Evolutionary conservation across 1,140 invertebrate species (phyloP).

Genomic region (Philopotamus ludificatus): DNA sequence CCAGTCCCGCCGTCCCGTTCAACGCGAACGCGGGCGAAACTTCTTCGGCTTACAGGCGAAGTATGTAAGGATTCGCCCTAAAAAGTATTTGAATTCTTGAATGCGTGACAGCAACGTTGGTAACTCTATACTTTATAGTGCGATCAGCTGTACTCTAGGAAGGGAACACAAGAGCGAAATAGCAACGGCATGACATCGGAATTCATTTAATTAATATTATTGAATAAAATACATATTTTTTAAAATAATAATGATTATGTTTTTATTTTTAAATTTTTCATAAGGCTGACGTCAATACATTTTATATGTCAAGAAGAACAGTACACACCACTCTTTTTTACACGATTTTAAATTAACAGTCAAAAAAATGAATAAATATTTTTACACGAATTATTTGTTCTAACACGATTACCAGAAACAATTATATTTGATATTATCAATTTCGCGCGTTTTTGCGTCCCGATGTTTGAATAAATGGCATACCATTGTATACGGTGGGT

Average conservation of each 20-base stretch:
- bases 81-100: conserved; percentile 40
- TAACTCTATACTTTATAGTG: conserved; percentile 30
- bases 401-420: too few species aligned
- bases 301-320: too few species aligned
- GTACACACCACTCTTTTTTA: too few species aligned
- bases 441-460: too few species aligned
- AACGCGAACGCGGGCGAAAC: conserved; percentile 23
- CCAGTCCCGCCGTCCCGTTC: neutral
- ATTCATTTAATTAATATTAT: too few species aligned
- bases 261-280: neutral
- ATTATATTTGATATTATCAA: too few species aligned
- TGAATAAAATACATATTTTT: neutral
- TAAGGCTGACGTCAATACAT: too few species aligned
- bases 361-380: too few species aligned
- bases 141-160: conserved; percentile 35
- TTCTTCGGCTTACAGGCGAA: conserved; percentile 15
- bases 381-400: too few species aligned
- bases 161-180: conserved; percentile 32
- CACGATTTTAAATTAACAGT: too few species aligned
- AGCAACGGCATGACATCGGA: conserved; percentile 28
- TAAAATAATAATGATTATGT: neutral
- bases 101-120: conserved; percentile 40
- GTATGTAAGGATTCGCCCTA: conserved; percentile 33
- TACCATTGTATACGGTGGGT: too few species aligned
- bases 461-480: too few species aligned